These are phyloP conservation scores for Epizoanthus fatuus DNA, from an alignment of 92 coral and sea anemone genomes.

Conservation along the genomic window DNA sequence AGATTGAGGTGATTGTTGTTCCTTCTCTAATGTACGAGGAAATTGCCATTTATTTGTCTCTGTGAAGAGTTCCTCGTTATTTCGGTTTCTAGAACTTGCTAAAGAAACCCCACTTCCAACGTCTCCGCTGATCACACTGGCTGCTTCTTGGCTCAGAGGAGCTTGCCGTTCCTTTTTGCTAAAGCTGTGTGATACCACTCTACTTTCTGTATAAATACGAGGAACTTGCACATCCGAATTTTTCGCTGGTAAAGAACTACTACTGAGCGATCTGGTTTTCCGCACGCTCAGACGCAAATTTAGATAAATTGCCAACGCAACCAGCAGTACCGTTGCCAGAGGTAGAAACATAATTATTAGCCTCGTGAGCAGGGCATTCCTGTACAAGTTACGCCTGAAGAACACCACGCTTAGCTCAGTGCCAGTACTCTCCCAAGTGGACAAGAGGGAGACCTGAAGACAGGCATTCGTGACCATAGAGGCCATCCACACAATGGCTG, in stretches of 20 bases:
- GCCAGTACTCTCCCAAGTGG: neutral
- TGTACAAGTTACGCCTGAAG: slow-evolving; percentile 10
- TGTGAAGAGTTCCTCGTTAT: neutral
- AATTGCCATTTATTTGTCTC: neutral
- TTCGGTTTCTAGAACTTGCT: neutral
- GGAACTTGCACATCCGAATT: neutral
- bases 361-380: slow-evolving; percentile 1
- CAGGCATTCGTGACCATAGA: slow-evolving; percentile 8
- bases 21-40: neutral
- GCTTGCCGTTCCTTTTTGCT: neutral
- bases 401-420: neutral
- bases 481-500: neutral
- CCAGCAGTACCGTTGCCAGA: slow-evolving; percentile 7
- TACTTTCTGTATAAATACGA: too few species aligned
- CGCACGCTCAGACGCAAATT: neutral
- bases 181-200: too few species aligned
- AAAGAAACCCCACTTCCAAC: neutral
- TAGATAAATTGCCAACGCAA: slow-evolving; percentile 14
- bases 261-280: neutral
- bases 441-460: slow-evolving; percentile 7
- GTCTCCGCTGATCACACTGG: neutral
- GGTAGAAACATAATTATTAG: slow-evolving; percentile 1
- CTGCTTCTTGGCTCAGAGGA: neutral
- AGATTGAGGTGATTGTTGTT: neutral
- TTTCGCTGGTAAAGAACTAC: neutral